phyloP scores from a whole-genome alignment of 2,888 invertebrate genomes.

The Folsomia manolachei region DNA sequence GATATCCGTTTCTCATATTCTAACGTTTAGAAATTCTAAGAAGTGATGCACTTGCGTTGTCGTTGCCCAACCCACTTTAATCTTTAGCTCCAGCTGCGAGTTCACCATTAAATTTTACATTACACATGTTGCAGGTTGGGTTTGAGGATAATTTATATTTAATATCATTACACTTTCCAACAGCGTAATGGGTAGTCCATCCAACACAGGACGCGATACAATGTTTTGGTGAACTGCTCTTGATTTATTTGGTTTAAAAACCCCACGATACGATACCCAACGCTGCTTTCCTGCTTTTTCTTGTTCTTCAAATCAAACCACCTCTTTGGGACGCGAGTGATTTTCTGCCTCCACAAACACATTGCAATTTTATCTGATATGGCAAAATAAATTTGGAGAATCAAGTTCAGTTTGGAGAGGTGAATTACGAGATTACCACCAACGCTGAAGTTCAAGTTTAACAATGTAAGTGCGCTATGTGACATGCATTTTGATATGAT shows the following conservation, averaged over 20 bases:
- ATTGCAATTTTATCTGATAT: conserved; percentile 1
- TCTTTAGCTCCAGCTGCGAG: conserved; percentile 12
- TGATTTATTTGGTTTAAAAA: conserved; percentile 16
- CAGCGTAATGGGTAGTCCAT: conserved; percentile 2
- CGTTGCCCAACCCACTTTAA: conserved; percentile 18
- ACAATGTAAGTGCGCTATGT: background rate
- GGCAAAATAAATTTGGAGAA: conserved; percentile 5
- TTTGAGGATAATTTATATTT: conserved; percentile 20
- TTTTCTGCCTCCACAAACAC: background rate
- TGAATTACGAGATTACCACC: conserved; percentile 7
- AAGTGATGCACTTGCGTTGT: background rate
- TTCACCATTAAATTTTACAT: conserved; percentile 19
- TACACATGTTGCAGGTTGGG: conserved; percentile 16
- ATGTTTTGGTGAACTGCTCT: conserved; percentile 3
- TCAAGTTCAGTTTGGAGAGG: background rate
- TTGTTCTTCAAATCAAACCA: background rate
- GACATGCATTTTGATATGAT: conserved; percentile 17
- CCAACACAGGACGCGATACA: background rate
- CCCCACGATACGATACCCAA: background rate
- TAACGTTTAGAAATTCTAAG: no score
- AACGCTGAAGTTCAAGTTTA: conserved; percentile 1
- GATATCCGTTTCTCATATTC: background rate
- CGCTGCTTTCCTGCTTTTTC: no score
- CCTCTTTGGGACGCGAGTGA: background rate
- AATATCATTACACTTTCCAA: conserved; percentile 13